Percentiles rank a stretch among this genome's conserved stretches.
phyloP scores from a whole-genome alignment of 2,888 invertebrate species.

The Ligdia adustata region DNA sequence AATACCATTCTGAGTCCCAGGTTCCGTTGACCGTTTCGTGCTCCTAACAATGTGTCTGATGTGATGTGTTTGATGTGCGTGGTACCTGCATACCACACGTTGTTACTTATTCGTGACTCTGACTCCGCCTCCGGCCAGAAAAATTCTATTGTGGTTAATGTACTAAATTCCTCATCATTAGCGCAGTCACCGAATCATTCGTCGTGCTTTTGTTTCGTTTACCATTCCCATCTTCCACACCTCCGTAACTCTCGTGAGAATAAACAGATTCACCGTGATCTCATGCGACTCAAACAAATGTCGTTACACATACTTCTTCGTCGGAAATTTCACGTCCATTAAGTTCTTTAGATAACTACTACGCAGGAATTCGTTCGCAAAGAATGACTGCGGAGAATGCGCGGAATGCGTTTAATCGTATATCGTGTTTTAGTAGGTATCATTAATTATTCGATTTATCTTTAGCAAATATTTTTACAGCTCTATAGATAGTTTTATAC shows the following conservation, averaged over 20 bases:
- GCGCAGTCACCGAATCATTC: conserved; percentile 63
- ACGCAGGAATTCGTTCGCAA: conserved; percentile 51
- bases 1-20: conserved; percentile 46
- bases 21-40: conserved; percentile 61
- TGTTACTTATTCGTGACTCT: conserved; percentile 56
- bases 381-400: conserved; percentile 50
- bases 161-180: conserved; percentile 80
- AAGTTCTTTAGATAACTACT: conserved; percentile 55
- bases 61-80: conserved; percentile 47
- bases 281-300: conserved; percentile 53
- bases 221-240: conserved; percentile 55
- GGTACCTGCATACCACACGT: conserved; percentile 58
- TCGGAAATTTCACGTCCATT: conserved; percentile 63
- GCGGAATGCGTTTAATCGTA: conserved; percentile 58
- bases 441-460: conserved; percentile 49
- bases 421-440: conserved; percentile 39
- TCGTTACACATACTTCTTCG: conserved; percentile 50
- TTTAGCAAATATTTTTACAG: conserved; percentile 38
- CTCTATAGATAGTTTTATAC: conserved; percentile 30
- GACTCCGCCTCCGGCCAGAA: conserved; percentile 68
- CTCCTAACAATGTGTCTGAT: conserved; percentile 58
- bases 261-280: conserved; percentile 37
- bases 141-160: conserved; percentile 81
- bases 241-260: conserved; percentile 50
- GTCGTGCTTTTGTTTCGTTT: conserved; percentile 59